Percentiles rank a stretch among this genome's conserved stretches.
phyloP scores from a whole-genome alignment of 2,113 vertebrate species.

The Saguinus imperator region DNA sequence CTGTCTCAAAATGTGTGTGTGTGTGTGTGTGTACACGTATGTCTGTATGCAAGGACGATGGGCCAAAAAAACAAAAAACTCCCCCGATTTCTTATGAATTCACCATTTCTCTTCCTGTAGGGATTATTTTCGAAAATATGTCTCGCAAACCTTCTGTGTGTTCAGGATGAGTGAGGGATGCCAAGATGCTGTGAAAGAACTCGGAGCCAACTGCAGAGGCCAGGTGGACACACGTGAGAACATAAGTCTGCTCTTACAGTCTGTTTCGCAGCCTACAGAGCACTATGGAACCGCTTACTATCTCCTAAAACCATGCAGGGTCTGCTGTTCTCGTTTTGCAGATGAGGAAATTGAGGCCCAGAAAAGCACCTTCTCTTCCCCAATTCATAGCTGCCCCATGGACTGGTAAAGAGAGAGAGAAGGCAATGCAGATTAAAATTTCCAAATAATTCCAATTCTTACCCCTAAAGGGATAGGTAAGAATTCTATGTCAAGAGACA shows the following conservation, averaged over 20 bases:
- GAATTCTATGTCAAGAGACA: not conserved
- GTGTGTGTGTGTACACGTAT: no score
- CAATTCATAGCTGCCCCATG: not conserved
- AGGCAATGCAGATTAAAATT: not conserved
- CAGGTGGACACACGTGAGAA: not conserved
- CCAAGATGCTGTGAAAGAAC: not conserved
- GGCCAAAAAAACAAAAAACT: not conserved
- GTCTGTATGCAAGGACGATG: no score
- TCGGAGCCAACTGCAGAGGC: not conserved
- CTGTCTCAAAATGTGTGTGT: no score
- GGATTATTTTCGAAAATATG: not conserved
- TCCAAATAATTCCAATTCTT: not conserved
- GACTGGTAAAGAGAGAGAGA: not conserved
- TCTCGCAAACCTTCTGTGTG: not conserved
- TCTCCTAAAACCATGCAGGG: not conserved
- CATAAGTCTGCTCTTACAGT: no score
- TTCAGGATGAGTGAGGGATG: not conserved
- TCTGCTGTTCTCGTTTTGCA: not conserved
- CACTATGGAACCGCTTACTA: not conserved
- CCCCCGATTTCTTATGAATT: not conserved
- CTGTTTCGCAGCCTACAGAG: not conserved
- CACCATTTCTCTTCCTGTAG: not conserved
- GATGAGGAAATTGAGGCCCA: not conserved
- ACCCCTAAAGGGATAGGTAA: not conserved
- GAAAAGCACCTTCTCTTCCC: not conserved